A percentile compares a stretch with the other conserved stretches of the same genome.
Evolutionary conservation across 1,140 invertebrate genomes (phyloP).

Genomic region (Lepidurus apus): DNA sequence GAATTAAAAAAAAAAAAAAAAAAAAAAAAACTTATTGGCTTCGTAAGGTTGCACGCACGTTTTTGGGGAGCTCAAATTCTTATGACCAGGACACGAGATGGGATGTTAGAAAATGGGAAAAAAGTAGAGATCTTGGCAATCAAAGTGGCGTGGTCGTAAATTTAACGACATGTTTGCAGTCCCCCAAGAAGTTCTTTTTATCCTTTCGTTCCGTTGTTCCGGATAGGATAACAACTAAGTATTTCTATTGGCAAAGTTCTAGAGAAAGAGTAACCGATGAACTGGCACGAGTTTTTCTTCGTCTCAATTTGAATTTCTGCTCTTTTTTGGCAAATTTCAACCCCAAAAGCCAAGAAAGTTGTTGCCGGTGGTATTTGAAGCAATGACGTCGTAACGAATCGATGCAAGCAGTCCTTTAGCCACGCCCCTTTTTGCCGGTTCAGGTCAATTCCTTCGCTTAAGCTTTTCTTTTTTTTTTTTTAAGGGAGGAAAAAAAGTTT

Average conservation of each 20-base stretch:
- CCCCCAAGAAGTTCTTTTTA: neutral
- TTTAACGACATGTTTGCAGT: neutral
- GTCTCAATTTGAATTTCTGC: neutral
- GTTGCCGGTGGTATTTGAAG: neutral
- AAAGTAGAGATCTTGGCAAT: neutral
- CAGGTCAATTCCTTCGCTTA: neutral
- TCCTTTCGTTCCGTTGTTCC: neutral
- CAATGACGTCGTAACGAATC: neutral
- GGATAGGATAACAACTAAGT: neutral
- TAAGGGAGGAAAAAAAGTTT: neutral
- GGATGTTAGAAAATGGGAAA: neutral
- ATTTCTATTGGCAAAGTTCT: neutral
- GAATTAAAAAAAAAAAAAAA: too few species aligned
- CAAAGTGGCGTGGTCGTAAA: neutral
- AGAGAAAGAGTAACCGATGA: neutral
- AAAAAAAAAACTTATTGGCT: too few species aligned
- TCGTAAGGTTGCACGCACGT: too few species aligned
- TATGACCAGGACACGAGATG: neutral
- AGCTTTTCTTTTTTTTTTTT: constrained; percentile 2
- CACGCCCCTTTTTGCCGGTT: neutral
- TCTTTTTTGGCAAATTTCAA: neutral
- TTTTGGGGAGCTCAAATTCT: neutral
- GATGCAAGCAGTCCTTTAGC: neutral
- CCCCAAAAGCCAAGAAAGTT: neutral
- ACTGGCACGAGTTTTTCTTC: neutral